Evolutionary conservation across 2,797 vertebrate species (phyloP), one percentile per base, ranked within the genome.

Genomic region (Protonibea diacanthus): DNA sequence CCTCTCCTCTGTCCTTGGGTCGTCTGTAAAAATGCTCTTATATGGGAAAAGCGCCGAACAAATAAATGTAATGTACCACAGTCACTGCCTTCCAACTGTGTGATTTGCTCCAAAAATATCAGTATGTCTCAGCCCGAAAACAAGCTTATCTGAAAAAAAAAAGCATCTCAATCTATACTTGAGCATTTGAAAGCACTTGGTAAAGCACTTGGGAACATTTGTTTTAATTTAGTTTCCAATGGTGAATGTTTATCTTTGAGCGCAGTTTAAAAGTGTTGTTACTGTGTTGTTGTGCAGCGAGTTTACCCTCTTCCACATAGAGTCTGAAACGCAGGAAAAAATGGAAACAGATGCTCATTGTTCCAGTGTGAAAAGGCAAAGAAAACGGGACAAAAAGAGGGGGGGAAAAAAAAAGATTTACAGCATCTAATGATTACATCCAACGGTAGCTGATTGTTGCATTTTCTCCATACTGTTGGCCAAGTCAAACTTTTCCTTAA

Each of bases 271-370:
- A 83, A 74, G 84, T 85, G 91, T 88, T 90, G 84, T 86, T 84
- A 76, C 81, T 80, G 65, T 76, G 83, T 89, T 92, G 90, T 93
- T 91, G 56, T 80, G 85, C 76, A 80, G 83, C 40, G 38, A 77
- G 79, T 86, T 75, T 71, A 76, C 61, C 62, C 74, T 83, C 58
- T 78, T 86, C 67, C 76, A 68, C 66, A 66, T 57, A 59, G 71
- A 87, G 81, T 73, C 82, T 86, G 84, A 89, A 89, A 88, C 55
- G 58, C 73, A 52, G 85, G 86, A 92, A 92, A 95, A 76, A 95
- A 93, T 94, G 93, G 91, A 95, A 95, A 93, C 94, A 95, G 92
- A 95, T 93, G 93, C 85, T 89, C 82, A 89, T 92, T 91, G 89
- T 91, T 92, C 87, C 81, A 71, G 82, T 29, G 61, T 86, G 82